Percentiles rank a stretch among this genome's conserved stretches.
Conservation (phyloP, 2,797 vertebrate species). For the Pterois miles region DNA sequence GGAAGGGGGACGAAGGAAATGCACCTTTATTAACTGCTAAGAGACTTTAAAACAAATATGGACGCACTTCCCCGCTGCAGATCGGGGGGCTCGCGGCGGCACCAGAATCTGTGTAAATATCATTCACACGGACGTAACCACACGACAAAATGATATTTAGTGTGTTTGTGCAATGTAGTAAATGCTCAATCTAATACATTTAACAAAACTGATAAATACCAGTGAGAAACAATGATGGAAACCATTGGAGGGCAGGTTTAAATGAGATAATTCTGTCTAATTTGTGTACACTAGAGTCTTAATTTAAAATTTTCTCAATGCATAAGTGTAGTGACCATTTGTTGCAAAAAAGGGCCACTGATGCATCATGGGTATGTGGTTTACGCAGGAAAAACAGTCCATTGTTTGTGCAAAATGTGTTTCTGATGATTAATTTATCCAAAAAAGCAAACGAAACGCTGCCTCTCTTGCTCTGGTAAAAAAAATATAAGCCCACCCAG, state of each 20-base stretch:
- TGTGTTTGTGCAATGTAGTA: conserved; percentile 49
- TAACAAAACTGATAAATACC: conserved; percentile 17
- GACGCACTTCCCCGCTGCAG: conserved; percentile 67
- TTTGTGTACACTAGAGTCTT: background rate
- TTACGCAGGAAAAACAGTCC: too few species aligned
- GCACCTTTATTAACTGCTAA: conserved; percentile 93
- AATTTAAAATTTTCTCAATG: too few species aligned
- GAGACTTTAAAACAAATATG: conserved; percentile 90
- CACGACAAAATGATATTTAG: conserved; percentile 49
- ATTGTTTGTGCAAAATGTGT: too few species aligned
- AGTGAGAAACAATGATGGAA: too few species aligned
- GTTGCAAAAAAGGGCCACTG: too few species aligned
- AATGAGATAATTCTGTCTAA: background rate
- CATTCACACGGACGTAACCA: conserved; percentile 49
- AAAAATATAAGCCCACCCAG: too few species aligned
- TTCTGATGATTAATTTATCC: too few species aligned
- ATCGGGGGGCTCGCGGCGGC: conserved; percentile 34
- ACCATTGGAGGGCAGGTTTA: background rate
- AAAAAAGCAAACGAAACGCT: too few species aligned
- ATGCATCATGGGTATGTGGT: too few species aligned
- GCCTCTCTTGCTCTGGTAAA: too few species aligned
- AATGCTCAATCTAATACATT: conserved; percentile 14
- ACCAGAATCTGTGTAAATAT: conserved; percentile 63
- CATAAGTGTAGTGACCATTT: background rate
- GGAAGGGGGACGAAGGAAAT: conserved; percentile 91